These are phyloP conservation scores for Rhinogobio ventralis DNA, from an alignment of 2,797 vertebrate species.

Conservation along the genomic window DNA sequence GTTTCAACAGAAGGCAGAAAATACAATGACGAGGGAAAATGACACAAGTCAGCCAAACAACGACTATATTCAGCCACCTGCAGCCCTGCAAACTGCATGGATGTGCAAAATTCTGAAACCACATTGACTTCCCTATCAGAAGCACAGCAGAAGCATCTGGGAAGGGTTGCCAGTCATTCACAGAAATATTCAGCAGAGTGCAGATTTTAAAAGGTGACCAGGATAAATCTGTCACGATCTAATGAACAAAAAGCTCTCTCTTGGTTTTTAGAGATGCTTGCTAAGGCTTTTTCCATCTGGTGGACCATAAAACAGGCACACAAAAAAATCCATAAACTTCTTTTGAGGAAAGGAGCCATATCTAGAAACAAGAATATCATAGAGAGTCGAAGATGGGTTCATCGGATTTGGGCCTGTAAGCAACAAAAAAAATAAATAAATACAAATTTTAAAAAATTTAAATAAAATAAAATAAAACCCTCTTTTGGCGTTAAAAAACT, in stretches of 20 bases:
- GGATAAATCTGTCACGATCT: constrained; percentile 8
- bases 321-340: not conserved
- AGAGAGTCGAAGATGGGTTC: not conserved
- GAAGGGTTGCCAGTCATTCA: not conserved
- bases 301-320: constrained; percentile 7
- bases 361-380: not conserved
- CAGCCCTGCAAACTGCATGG: constrained; percentile 3
- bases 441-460: not conserved
- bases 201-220: constrained; percentile 9
- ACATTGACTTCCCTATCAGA: constrained; percentile 13
- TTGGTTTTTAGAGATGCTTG: not conserved
- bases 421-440: not conserved
- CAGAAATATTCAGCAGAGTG: constrained; percentile 4
- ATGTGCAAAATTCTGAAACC: constrained; percentile 19
- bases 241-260: constrained; percentile 9
- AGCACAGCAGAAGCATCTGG: constrained; percentile 1
- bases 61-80: not conserved
- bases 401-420: not conserved
- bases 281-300: not conserved
- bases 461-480: not conserved
- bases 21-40: not conserved
- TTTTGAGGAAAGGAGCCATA: not conserved
- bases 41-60: constrained; percentile 4
- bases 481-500: too few species aligned
- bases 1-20: not conserved